Evolutionary conservation across 2,888 invertebrate genomes (phyloP), one percentile per base, ranked within the genome.

Genomic region (Chydorus sphaericus): DNA sequence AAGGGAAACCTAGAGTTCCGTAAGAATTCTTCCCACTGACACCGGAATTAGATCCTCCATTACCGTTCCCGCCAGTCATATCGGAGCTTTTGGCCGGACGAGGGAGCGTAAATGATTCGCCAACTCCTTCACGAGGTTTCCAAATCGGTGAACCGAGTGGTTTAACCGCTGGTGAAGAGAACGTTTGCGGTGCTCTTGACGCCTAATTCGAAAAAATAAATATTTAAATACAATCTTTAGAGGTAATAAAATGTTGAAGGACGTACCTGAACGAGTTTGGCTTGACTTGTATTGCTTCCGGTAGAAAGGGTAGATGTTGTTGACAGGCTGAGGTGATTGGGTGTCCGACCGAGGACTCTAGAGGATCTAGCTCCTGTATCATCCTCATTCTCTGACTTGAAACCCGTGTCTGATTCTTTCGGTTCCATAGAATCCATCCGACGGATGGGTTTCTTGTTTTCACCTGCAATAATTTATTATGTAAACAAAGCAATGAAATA

Each of bases 261-360:
- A n/a, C 18, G 4, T 18, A 30, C 85, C 60, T 71, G 71, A 57
- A 72, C 69, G 53, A 73, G 67, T 62, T 71, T 70, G 37, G 72
- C 68, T 73, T 90, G 89, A 59, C 65, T 65, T 67, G 91, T 87
- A 54, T 90, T 90, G 73, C 90, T 91, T 68, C 91, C 90, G 59
- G 90, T 90, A 65, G 90, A 91, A 68, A 92, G 77, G 60, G 92
- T 92, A 66, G 91, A 91, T 64, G 91, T 90, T 67, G 91, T 91
- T 76, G 90, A 90, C 75, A 88, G 75, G 61, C 88, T 89, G 72
- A 92, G 79, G 75, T 91, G 90, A 79, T 91, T 91, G 68, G 92
- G 91, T 65, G 91, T 91, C 68, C 85, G 79, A 65, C 91, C 91
- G 70, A 91, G 76, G 44, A 60, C 59, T 29, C 61, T 60, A 8